Evolutionary conservation across 1,140 invertebrate species (phyloP), one percentile per base, ranked within the genome.

Genomic region (Leptopilina clavipes): DNA sequence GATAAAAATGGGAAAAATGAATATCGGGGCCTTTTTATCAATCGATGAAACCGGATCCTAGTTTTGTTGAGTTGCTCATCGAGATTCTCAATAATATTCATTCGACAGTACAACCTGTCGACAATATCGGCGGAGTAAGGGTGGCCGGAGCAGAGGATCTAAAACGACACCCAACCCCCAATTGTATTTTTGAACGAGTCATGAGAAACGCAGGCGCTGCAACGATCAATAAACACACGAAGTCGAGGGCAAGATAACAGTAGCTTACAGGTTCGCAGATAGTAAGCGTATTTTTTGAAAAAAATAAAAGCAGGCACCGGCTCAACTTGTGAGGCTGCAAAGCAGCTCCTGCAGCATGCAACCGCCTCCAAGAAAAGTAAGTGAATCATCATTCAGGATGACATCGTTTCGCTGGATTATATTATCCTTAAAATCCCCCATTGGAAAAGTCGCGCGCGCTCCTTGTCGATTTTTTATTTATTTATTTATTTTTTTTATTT

Each of bases 291-390:
- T 79, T 77, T 79, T 18, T 65, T 74, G 43, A 59, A 73, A 75
- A 40, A 40, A 40, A 3, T 17, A 74, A 71, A 72, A 54, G 73
- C 71, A 19, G 70, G 43, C 71, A 76, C 78, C 78, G 76, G 75
- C 77, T 74, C 48, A 44, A 72, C 70, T 73, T 59, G 76, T 72
- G 79, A 77, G 76, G 75, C 79, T 79, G 79, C 76, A 54, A 76
- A 37, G 48, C 72, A 76, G 76, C 82, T 86, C 75, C 79, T 86
- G 84, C 90, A 92, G 86, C 90, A 94, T 94, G 94, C 94, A 95
- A 92, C 94, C 94, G 81, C 94, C 94, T 79, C 94, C 94, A 86
- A 93, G 94, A 91, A 95, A 94, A 93, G 94, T 94, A 91, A 93
- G 88, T 85, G 31, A 48, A 40, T 5, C 25, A 65, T 72, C 11